Evolutionary conservation across 2,113 vertebrate species (phyloP).

Genomic region (Aphelocoma coerulescens): DNA sequence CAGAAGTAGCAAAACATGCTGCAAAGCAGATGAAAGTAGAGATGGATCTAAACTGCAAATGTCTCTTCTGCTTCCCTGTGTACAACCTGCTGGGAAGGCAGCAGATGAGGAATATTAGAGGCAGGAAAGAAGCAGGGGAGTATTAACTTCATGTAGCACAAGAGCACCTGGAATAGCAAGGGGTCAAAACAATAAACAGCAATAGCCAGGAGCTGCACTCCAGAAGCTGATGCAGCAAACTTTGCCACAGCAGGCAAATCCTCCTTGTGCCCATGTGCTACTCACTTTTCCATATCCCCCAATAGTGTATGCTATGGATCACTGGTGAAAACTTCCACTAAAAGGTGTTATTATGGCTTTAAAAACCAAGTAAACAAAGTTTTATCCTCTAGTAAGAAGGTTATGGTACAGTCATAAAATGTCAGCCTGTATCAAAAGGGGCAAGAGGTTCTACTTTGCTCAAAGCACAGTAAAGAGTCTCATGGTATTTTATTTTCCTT

Average conservation of each 20-base stretch:
- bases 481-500: background rate
- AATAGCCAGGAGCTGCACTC: background rate
- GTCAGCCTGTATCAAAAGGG: background rate
- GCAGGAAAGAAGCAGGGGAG: background rate
- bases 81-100: background rate
- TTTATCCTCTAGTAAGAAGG: background rate
- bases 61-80: background rate
- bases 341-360: background rate
- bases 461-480: background rate
- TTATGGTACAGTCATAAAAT: background rate
- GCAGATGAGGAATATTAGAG: background rate
- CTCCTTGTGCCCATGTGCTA: background rate
- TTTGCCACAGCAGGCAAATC: background rate
- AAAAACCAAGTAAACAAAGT: background rate
- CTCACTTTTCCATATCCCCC: background rate
- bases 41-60: background rate
- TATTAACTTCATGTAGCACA: background rate
- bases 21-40: background rate
- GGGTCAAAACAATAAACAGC: background rate
- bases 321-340: background rate
- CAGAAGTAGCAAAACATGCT: background rate
- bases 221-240: background rate
- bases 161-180: background rate
- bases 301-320: background rate
- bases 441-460: background rate